Percentiles rank a stretch among this genome's conserved stretches.
Conservation (phyloP, 1,140 invertebrate species). For the Triops longicaudatus region DNA sequence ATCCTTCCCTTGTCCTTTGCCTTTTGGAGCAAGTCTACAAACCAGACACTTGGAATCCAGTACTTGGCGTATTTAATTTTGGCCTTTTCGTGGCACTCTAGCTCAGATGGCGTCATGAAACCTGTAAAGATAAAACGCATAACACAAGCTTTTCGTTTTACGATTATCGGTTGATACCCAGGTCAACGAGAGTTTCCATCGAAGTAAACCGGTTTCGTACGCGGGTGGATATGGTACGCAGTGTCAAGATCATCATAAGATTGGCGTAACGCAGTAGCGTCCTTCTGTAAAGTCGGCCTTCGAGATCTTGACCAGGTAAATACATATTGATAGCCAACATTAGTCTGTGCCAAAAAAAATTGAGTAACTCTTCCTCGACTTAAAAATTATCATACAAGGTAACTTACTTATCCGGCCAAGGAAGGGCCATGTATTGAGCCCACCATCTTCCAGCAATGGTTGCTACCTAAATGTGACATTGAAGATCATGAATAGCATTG, state of each 20-base stretch:
- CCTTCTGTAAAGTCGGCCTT: slow-evolving; percentile 50
- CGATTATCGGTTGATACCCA: slow-evolving; percentile 44
- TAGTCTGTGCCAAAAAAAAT: slow-evolving; percentile 43
- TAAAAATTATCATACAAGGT: neutral
- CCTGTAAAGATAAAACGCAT: slow-evolving; percentile 38
- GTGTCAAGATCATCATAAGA: slow-evolving; percentile 53
- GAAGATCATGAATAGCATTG: slow-evolving; percentile 66
- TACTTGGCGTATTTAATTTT: slow-evolving; percentile 55
- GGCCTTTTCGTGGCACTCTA: slow-evolving; percentile 46
- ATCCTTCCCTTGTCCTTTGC: slow-evolving; percentile 41
- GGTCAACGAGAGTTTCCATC: slow-evolving; percentile 61
- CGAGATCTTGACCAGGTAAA: slow-evolving; percentile 51
- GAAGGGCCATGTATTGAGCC: slow-evolving; percentile 71
- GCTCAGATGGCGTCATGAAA: slow-evolving; percentile 53
- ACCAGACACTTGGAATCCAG: slow-evolving; percentile 60
- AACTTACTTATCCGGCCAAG: slow-evolving; percentile 59
- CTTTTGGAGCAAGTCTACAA: slow-evolving; percentile 51
- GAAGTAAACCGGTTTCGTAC: slow-evolving; percentile 67
- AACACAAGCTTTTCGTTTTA: neutral
- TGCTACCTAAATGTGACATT: slow-evolving; percentile 78
- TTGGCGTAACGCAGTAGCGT: slow-evolving; percentile 59
- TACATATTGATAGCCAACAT: slow-evolving; percentile 55
- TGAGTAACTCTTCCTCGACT: slow-evolving; percentile 17
- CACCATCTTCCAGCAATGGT: slow-evolving; percentile 89
- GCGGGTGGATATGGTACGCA: slow-evolving; percentile 59